Base-by-base conservation (phyloP, 2,113 vertebrate species). In the Megaptera novaeangliae region DNA sequence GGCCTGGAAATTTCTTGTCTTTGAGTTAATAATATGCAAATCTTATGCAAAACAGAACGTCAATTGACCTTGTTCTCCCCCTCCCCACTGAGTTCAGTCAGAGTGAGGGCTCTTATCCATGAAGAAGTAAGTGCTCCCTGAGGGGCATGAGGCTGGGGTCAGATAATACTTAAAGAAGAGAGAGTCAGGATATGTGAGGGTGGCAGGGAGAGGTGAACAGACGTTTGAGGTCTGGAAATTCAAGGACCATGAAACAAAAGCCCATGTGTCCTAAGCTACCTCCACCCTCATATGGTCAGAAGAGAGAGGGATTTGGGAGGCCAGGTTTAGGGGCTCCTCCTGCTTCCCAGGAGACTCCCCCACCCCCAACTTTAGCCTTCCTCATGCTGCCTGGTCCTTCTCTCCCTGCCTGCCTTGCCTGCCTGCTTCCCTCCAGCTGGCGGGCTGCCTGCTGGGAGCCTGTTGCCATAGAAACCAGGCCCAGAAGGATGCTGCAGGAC, bases 381-480 rank as follows among this genome's bases (percentile, higher is more conserved):
- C 66, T 92, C 84, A 39, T 93, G 84, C 95, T 96, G 92, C 95
- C 97, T 95, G 97, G 89, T 78, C 94, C 96, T 95, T 84, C 94
- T 95, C 94, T 95, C 90, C 87, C 95, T 84, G 95, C 83, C 97
- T 95, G 84, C 86, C 93, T 97, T 87, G 81, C 96, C 97, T 97
- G 96, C 97, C 87, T 96, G 91, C 92, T 96, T 96, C 88, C 91
- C 92, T 97, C 96, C 95, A 97, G 97, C 97, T 98, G 96, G 93
- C 95, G 0, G 98, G 90, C 94, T 96, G 97, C 98, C 98, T 98
- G 92, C 98, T 97, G 96, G 97, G 97, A 98, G 98, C 97, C 97
- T 92, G 98, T 99, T 99, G 94, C 98, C 98, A 99, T 99, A 98
- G 98, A 98, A 98, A 99, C 98, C 52, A 25, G 98, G 1, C 2